phyloP scores from a whole-genome alignment of 2,888 invertebrate genomes.

The Suillia variegata region DNA sequence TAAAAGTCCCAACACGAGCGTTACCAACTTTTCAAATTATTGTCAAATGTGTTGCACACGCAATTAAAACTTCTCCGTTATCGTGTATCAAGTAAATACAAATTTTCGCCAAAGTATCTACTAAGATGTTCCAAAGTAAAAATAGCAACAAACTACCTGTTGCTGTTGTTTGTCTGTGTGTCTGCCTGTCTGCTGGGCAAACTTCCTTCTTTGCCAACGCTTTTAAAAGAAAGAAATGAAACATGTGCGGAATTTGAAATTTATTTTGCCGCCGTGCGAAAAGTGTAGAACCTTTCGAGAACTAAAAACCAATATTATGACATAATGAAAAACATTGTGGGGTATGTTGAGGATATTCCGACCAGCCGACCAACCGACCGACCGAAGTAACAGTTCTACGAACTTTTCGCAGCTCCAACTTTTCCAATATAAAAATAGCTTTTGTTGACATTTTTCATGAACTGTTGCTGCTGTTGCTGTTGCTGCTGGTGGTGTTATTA shows the following conservation, averaged over 20 bases:
- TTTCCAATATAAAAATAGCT: slow-evolving; percentile 1
- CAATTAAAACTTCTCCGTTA: not conserved
- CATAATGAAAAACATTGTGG: too few relatives aligned
- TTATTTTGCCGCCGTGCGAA: too few relatives aligned
- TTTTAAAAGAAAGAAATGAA: not conserved
- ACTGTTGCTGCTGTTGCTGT: not conserved
- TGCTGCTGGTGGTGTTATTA: too few relatives aligned
- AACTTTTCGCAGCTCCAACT: not conserved
- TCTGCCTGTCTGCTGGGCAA: not conserved
- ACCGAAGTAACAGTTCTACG: not conserved
- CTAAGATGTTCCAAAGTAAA: too few relatives aligned
- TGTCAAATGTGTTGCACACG: not conserved
- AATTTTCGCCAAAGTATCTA: too few relatives aligned
- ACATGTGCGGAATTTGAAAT: not conserved
- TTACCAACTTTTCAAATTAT: not conserved
- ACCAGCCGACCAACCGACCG: too few relatives aligned
- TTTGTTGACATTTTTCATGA: not conserved
- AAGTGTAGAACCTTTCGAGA: too few relatives aligned
- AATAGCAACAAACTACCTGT: too few relatives aligned
- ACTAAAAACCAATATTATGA: too few relatives aligned
- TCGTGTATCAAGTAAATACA: not conserved
- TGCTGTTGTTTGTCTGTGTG: not conserved
- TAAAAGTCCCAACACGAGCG: too few relatives aligned
- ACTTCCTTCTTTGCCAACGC: not conserved
- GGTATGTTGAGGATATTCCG: too few relatives aligned